Percentiles rank a stretch among this genome's conserved stretches.
Conservation (phyloP, 2,888 invertebrate genomes). For the Synanthedon andrenaeformis region DNA sequence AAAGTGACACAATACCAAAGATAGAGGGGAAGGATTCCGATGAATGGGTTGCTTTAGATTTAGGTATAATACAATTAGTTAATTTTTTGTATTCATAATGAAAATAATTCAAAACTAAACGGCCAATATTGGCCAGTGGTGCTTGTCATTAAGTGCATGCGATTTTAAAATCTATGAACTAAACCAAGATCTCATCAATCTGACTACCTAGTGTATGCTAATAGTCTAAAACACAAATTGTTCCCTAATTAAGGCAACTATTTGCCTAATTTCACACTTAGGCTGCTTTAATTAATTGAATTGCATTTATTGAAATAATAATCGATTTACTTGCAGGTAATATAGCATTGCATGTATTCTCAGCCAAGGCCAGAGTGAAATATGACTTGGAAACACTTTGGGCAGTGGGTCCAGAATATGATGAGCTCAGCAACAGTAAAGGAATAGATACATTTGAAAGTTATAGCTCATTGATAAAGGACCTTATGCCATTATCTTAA, state of each 20-base stretch:
- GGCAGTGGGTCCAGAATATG: conserved; percentile 87
- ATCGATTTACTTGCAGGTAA: conserved; percentile 74
- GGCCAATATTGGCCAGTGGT: background rate
- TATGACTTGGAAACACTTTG: conserved; percentile 94
- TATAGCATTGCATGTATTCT: conserved; percentile 91
- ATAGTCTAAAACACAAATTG: no score
- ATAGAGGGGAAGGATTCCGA: conserved; percentile 82
- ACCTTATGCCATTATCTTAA: conserved; percentile 14
- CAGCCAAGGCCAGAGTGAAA: conserved; percentile 72
- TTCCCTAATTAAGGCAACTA: no score
- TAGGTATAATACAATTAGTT: conserved; percentile 70
- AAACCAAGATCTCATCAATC: no score
- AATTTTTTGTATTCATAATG: background rate
- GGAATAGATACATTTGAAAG: conserved; percentile 75
- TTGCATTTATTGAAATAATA: no score
- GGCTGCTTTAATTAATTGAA: no score
- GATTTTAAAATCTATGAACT: no score
- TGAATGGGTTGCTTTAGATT: conserved; percentile 91
- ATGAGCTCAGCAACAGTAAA: conserved; percentile 75
- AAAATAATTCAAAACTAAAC: background rate
- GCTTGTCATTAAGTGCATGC: background rate
- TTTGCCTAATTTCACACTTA: no score
- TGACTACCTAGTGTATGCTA: no score
- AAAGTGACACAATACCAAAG: conserved; percentile 75
- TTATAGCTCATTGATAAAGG: conserved; percentile 74